phyloP scores from a whole-genome alignment of 2,113 vertebrate genomes.

The Eublepharis macularius region DNA sequence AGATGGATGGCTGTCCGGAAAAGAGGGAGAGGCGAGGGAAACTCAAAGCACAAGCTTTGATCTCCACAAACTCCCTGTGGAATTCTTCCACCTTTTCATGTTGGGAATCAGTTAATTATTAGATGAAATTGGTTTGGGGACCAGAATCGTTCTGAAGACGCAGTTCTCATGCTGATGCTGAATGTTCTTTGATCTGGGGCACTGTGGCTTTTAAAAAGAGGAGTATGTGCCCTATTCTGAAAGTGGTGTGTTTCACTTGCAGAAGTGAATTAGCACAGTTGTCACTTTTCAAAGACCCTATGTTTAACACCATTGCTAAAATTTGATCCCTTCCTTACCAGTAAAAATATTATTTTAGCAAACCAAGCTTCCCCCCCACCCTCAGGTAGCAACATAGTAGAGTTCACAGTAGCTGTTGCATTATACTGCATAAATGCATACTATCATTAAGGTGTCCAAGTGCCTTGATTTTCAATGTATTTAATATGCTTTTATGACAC shows the following conservation, averaged over 20 bases:
- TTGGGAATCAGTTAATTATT: slow-evolving; percentile 73
- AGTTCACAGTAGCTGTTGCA: not conserved
- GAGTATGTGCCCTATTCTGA: slow-evolving; percentile 23
- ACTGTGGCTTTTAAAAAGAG: slow-evolving; percentile 50
- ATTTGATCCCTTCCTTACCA: not conserved
- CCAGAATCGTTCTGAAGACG: slow-evolving; percentile 59
- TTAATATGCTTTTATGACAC: not conserved
- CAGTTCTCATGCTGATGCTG: slow-evolving; percentile 57
- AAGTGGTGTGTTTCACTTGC: slow-evolving; percentile 20
- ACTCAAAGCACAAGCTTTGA: slow-evolving; percentile 67
- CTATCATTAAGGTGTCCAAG: not conserved
- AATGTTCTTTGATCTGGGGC: slow-evolving; percentile 70
- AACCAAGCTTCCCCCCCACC: not conserved
- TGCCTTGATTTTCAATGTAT: not conserved
- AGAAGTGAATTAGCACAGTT: not conserved
- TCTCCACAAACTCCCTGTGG: slow-evolving; percentile 64
- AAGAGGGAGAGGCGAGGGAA: slow-evolving; percentile 44
- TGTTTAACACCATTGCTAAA: not conserved
- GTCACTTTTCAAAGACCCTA: not conserved
- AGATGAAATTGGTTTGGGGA: slow-evolving; percentile 66
- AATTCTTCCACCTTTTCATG: slow-evolving; percentile 73
- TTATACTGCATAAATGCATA: not conserved
- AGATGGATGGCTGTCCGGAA: slow-evolving; percentile 67
- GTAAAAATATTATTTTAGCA: not conserved
- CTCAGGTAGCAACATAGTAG: not conserved